Evolutionary conservation across 1,140 invertebrate genomes (phyloP), one percentile per base, ranked within the genome.

Genomic region (Andricus grossulariae): DNA sequence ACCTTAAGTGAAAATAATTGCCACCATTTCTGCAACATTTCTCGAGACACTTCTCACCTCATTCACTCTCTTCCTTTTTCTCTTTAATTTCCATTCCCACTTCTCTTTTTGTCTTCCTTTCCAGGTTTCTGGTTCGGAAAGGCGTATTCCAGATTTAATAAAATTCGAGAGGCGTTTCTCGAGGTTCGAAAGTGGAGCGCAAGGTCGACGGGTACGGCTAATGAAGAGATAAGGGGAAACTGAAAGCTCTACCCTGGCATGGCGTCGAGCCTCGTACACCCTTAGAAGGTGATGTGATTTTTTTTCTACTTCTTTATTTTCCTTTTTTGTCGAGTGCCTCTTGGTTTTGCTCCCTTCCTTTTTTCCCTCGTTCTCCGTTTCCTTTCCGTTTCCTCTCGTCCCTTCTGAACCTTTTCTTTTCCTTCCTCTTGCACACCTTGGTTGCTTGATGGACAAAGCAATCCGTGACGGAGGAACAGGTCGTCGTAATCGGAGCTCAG

Each of bases 201-300:
- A 83, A 83, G 77, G 79, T 78, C 77, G 77, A 72, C 39, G 21
- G 21, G 16, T 71, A 55, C n/a, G 50, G 60, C 70, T 80, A 66
- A 79, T 79, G 77, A 83, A 79, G 79, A 83, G 75, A 77, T 80
- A 73, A 80, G 70, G 71, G 57, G 71, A 74, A 78, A 79, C 77
- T 80, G 32, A 57, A 39, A 57, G 74, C 54, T 66, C 60, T 66
- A 66, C 25, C 60, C 60, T 73, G 74, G 80, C 76, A 78, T 72
- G 57, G 50, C 57, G 39, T 55, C 52, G 45, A 51, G 21, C 50
- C 52, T 73, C 51, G 39, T 73, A 50, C 52, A 73, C 25, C 50
- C 32, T 12, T 25, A 73, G 50, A 73, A 73, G 72, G 50, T 66
- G 60, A 66, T 15, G 60, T 39, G 25, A 66, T 39, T 66, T 66